phyloP scores from a whole-genome alignment of 1,140 invertebrate genomes.

The Lethrus apterus region DNA sequence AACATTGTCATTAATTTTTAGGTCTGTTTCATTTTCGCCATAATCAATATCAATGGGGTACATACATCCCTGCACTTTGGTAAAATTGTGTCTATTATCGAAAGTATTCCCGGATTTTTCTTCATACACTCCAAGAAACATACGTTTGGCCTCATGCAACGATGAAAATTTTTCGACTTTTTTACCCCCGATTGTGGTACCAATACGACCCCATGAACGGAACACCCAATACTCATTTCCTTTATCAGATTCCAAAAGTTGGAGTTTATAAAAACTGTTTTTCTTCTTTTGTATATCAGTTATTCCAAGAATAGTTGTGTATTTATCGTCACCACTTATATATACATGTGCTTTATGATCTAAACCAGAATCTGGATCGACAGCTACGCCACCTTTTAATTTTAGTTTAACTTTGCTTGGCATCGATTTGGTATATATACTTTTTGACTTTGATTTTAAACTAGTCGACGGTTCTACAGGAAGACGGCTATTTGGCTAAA shows the following conservation, averaged over 20 bases:
- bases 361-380: constrained; percentile 83
- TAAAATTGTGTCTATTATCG: constrained; percentile 58
- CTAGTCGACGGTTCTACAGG: constrained; percentile 45
- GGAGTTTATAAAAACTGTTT: constrained; percentile 95
- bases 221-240: constrained; percentile 35
- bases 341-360: constrained; percentile 78
- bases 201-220: constrained; percentile 91
- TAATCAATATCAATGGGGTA: constrained; percentile 91
- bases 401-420: constrained; percentile 66
- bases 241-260: constrained; percentile 74
- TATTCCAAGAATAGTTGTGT: constrained; percentile 69
- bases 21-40: constrained; percentile 47
- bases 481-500: constrained; percentile 49
- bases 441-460: constrained; percentile 54
- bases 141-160: constrained; percentile 52
- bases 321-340: constrained; percentile 54
- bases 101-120: constrained; percentile 86
- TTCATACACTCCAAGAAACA: constrained; percentile 62
- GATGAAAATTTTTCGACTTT: constrained; percentile 59
- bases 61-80: constrained; percentile 74
- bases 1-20: constrained; percentile 38
- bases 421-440: constrained; percentile 56
- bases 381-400: constrained; percentile 80
- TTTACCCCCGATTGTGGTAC: constrained; percentile 80
- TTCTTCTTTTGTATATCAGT: constrained; percentile 81